Base-by-base conservation (phyloP, 1,140 invertebrate species). In the Acromyrmex heyeri region DNA sequence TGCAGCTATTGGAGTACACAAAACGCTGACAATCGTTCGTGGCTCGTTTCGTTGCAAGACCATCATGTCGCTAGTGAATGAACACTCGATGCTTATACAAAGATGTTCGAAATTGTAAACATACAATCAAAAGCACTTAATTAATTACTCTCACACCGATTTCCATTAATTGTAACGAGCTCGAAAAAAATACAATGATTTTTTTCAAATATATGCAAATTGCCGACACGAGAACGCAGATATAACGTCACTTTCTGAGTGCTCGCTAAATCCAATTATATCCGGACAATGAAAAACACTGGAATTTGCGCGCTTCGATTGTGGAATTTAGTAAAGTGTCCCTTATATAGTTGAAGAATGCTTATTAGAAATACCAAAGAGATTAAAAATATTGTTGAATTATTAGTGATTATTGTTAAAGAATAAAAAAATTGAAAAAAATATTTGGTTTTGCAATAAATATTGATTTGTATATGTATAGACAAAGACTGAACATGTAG, bases 101-200 rank as follows among this genome's bases (percentile, higher is more conserved):
- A 85, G 82, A 77, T 57, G 72, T 53, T 55, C 21, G 21, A 50
- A 50, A 85, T 77, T 86, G 77, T 59, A 50, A 27, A 48, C 27
- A 34, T 10, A 38, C 27, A 57, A 82, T 59, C 27, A 48, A 69
- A 27, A 34, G n/a, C 57, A 44, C 70, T 69, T 87, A 69, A 83
- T 76, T 87, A 87, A 85, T 87, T 75, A 76, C 21, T 67, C 30
- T 24, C 4, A 3, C 21, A 50, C 3, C 8, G 48, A 48, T 64
- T 62, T 44, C 48, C n/a, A 21, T 55, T n/a, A n/a, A n/a, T n/a
- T 53, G 27, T 44, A 72, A 62, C 27, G 14, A 27, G 2, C n/a
- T 70, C 16, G 65, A 18, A 27, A 12, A 10, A 48, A 87, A 70
- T 16, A 21, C 1, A 5, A 1, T 3, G n/a, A 14, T 14, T 53